Evolutionary conservation across 2,797 vertebrate genomes (phyloP).

Genomic region (Molossus alvarezi): DNA sequence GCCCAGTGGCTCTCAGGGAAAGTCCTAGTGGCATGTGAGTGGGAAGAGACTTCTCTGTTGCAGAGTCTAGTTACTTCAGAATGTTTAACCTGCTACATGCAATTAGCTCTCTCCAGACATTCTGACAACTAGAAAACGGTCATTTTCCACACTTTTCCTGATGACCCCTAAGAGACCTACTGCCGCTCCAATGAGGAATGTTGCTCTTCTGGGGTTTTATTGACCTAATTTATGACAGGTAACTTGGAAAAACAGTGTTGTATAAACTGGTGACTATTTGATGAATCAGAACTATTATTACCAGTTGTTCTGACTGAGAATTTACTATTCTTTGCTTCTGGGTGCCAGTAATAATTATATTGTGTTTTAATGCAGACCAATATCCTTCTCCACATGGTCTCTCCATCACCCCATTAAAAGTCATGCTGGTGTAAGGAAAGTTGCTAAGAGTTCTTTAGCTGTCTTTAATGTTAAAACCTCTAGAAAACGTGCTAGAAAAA

Average conservation of each 20-base stretch:
- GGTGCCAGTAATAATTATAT: not conserved
- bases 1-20: not conserved
- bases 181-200: not conserved
- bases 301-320: not conserved
- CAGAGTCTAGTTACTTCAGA: not conserved
- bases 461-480: not conserved
- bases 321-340: constrained; percentile 17
- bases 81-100: not conserved
- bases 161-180: not conserved
- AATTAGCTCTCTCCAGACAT: not conserved
- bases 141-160: not conserved
- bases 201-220: not conserved
- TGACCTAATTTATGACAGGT: not conserved
- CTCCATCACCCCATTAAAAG: not conserved
- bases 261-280: not conserved
- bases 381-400: not conserved
- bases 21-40: not conserved
- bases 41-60: not conserved
- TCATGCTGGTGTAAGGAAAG: not conserved
- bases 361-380: not conserved
- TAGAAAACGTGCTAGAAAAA: not conserved
- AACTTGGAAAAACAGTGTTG: not conserved
- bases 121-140: not conserved
- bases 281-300: not conserved
- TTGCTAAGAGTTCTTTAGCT: not conserved